Conservation (phyloP, 2,888 invertebrate species). For the Strigamia maritima region DNA sequence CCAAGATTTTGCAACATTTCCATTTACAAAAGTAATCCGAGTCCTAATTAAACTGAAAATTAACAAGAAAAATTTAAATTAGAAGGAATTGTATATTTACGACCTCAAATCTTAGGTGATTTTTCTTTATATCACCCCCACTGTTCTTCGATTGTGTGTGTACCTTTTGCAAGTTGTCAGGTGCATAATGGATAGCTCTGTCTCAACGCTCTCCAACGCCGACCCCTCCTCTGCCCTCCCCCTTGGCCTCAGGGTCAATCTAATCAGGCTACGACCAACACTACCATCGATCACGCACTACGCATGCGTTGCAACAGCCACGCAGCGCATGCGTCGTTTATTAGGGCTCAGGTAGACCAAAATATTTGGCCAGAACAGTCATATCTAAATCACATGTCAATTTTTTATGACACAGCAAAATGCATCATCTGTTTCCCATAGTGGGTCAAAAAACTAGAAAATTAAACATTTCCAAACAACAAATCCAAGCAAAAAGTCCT, state of each 20-base stretch:
- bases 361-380: too few species aligned
- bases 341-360: too few species aligned
- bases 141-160: not conserved
- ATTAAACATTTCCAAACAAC: too few species aligned
- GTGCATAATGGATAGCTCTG: not conserved
- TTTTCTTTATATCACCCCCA: too few species aligned
- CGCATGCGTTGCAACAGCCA: not conserved
- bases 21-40: not conserved
- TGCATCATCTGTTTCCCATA: too few species aligned
- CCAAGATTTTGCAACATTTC: not conserved
- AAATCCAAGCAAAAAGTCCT: too few species aligned
- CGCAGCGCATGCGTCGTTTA: not conserved
- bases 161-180: not conserved
- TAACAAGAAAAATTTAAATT: too few species aligned
- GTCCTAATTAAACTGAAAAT: too few species aligned
- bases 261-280: not conserved
- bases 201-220: not conserved
- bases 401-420: too few species aligned
- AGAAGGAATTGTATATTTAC: not conserved
- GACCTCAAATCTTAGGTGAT: too few species aligned
- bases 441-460: too few species aligned
- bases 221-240: not conserved
- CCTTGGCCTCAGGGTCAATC: not conserved
- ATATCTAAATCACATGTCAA: too few species aligned
- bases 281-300: not conserved